Percentiles rank a stretch among this genome's conserved stretches.
These are phyloP conservation scores for Anisognathus igniventris DNA, from an alignment of 2,797 vertebrate genomes.

Conservation along the genomic window DNA sequence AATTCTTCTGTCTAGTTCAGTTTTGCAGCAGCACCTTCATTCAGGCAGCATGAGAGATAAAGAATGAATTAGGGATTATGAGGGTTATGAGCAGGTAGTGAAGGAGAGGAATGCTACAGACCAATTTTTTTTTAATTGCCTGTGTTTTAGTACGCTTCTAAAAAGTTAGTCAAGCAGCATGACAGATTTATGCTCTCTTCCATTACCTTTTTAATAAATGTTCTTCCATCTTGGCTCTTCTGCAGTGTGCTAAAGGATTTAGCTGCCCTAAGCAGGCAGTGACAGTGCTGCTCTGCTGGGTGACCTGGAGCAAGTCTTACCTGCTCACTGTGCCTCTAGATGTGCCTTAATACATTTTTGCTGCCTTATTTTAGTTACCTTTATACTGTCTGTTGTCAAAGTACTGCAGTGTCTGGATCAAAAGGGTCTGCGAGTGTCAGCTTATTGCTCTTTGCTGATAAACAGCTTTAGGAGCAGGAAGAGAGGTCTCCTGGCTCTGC, in stretches of 20 bases:
- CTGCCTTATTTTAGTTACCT: background rate
- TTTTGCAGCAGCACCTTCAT: background rate
- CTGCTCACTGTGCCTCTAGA: background rate
- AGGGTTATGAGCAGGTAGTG: background rate
- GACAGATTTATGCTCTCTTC: slow-evolving; percentile 19
- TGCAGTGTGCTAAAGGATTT: background rate
- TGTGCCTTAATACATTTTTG: background rate
- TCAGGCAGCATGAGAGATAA: background rate
- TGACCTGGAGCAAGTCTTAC: background rate
- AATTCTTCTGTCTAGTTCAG: background rate
- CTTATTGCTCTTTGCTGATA: background rate
- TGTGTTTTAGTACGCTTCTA: slow-evolving; percentile 6
- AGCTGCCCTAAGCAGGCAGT: background rate
- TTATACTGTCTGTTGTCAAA: background rate
- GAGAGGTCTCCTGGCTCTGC: background rate
- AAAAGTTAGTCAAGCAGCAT: slow-evolving; percentile 3
- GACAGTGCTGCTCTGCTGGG: background rate
- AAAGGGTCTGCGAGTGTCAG: background rate
- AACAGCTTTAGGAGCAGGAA: background rate
- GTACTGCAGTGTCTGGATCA: background rate
- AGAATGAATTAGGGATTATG: background rate
- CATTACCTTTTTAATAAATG: slow-evolving; percentile 26
- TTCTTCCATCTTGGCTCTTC: background rate
- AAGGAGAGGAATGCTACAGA: background rate
- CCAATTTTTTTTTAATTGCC: background rate